Conservation (phyloP, 1,140 invertebrate species). For the Lamellibrachia luymesi region DNA sequence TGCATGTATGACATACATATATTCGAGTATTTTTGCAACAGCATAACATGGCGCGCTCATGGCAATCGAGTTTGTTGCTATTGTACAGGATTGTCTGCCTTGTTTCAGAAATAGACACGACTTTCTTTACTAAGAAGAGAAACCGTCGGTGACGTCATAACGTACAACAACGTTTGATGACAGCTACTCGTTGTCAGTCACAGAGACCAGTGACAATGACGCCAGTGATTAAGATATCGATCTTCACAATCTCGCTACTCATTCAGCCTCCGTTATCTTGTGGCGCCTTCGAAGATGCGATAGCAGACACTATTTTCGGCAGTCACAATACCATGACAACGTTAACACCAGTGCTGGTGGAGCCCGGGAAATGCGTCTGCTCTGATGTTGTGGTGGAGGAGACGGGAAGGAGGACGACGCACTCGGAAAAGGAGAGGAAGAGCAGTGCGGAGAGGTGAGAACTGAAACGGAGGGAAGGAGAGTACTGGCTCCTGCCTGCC, state of each 20-base stretch:
- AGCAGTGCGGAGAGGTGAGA: neutral
- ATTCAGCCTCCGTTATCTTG: neutral
- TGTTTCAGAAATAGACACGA: neutral
- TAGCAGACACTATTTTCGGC: neutral
- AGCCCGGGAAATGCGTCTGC: neutral
- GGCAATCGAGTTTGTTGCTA: neutral
- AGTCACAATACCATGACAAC: neutral
- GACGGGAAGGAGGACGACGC: neutral
- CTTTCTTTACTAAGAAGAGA: neutral
- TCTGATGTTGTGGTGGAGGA: neutral
- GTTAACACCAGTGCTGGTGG: neutral
- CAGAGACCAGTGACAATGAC: neutral
- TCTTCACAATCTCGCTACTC: neutral
- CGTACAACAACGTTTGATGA: neutral
- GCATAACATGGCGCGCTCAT: neutral
- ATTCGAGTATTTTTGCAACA: neutral
- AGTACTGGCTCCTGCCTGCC: constrained; percentile 28
- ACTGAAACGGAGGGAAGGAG: constrained; percentile 9
- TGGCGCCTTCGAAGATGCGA: neutral
- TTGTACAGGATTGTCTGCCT: neutral
- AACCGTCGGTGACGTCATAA: neutral
- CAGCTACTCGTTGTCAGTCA: neutral
- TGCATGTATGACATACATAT: no score
- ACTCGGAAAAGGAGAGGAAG: neutral
- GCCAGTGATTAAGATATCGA: neutral